Conservation (phyloP, 2,797 vertebrate species). For the Telmatherina bonti region DNA sequence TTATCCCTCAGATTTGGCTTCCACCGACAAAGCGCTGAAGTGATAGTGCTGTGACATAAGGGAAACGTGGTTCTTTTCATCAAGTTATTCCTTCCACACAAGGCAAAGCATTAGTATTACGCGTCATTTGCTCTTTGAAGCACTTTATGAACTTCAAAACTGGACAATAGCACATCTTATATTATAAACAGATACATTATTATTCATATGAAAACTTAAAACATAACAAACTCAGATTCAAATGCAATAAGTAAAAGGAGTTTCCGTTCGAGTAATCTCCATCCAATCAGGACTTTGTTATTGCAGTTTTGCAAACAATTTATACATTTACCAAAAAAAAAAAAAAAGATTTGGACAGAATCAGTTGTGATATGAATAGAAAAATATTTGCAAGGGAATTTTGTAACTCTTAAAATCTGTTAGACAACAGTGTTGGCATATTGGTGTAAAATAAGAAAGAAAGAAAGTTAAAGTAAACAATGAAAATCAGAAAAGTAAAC, state of each 20-base stretch:
- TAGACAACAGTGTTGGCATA: slow-evolving; percentile 23
- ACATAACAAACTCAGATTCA: not conserved
- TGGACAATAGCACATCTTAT: not conserved
- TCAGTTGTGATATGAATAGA: slow-evolving; percentile 11
- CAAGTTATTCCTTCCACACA: not conserved
- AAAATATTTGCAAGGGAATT: not conserved
- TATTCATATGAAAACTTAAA: slow-evolving; percentile 20
- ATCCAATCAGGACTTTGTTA: slow-evolving; percentile 24
- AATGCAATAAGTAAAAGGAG: not conserved
- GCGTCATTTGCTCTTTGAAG: slow-evolving; percentile 14
- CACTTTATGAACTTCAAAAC: slow-evolving; percentile 9
- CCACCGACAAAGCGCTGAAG: not conserved
- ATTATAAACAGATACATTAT: slow-evolving; percentile 23
- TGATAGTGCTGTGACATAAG: slow-evolving; percentile 3
- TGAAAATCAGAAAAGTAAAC: not conserved
- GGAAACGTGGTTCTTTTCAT: slow-evolving; percentile 6
- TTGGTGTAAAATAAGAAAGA: slow-evolving; percentile 15
- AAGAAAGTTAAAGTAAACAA: no score
- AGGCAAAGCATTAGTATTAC: not conserved
- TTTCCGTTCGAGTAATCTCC: not conserved
- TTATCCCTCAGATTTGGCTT: slow-evolving; percentile 38
- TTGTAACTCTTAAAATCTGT: slow-evolving; percentile 14
- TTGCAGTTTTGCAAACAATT: slow-evolving; percentile 29
- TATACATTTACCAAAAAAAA: slow-evolving; percentile 23
- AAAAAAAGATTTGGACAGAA: slow-evolving; percentile 24